A percentile compares a stretch with the other conserved stretches of the same genome.
Evolutionary conservation across 2,113 vertebrate species (phyloP).

Genomic region (Carassius auratus): DNA sequence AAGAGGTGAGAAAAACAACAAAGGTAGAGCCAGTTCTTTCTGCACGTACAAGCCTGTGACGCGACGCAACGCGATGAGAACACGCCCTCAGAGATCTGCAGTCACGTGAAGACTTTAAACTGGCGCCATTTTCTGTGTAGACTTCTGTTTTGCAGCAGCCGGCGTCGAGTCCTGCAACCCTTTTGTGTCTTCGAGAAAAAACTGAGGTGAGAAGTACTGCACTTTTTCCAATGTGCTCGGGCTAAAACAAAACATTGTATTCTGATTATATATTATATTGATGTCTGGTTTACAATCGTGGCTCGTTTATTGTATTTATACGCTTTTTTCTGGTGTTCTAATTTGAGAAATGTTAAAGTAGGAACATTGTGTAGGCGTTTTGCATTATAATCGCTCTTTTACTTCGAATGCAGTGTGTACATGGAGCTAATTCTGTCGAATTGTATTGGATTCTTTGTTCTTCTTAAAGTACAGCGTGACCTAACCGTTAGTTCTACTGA

Average conservation of each 20-base stretch:
- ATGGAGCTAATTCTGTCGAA: accelerated
- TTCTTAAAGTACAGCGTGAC: neutral
- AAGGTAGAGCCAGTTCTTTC: neutral
- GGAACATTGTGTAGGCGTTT: neutral
- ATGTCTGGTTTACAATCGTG: accelerated
- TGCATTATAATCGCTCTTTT: too few relatives aligned
- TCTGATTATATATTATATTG: accelerated
- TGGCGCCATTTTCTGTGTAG: constrained; percentile 20
- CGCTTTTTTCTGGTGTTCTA: too few relatives aligned
- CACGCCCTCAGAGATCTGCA: neutral
- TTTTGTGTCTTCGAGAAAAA: neutral
- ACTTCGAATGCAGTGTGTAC: accelerated
- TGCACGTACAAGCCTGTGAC: neutral
- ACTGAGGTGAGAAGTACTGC: neutral
- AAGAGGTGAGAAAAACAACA: too few relatives aligned
- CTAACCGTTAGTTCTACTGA: neutral
- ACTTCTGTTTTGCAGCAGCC: constrained; percentile 25
- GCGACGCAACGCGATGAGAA: too few relatives aligned
- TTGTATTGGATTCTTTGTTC: constrained; percentile 1
- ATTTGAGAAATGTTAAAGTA: too few relatives aligned
- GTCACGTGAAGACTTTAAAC: constrained; percentile 34
- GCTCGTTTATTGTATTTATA: neutral
- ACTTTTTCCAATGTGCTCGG: too few relatives aligned
- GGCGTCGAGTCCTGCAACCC: neutral
- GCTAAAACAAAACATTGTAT: neutral